phyloP scores from a whole-genome alignment of 2,113 vertebrate genomes.

The Melanocharis versteri region DNA sequence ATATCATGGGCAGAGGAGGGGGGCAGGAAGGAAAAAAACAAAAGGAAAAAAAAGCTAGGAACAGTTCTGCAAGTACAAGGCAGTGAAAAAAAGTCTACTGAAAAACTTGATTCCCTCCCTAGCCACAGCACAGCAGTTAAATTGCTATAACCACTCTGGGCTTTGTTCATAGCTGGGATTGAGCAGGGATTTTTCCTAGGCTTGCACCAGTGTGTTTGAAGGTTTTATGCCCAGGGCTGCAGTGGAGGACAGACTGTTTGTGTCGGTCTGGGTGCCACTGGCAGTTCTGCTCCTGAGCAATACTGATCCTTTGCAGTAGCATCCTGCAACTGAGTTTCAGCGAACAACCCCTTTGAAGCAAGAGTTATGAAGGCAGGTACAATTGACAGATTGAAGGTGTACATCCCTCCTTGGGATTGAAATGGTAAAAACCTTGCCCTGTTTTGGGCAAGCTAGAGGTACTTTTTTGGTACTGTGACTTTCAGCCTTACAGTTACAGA shows the following conservation, averaged over 20 bases:
- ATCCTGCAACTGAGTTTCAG: background rate
- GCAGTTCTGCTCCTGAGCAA: background rate
- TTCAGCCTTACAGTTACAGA: background rate
- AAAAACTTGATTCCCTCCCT: background rate
- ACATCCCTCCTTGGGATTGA: fast-evolving
- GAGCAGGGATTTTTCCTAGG: background rate
- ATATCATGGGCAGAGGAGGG: fast-evolving
- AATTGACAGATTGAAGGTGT: background rate
- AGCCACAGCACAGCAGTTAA: background rate
- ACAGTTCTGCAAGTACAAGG: background rate
- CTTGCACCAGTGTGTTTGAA: background rate
- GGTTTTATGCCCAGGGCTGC: background rate
- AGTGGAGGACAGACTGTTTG: background rate
- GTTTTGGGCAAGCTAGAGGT: background rate
- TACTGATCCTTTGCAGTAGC: background rate
- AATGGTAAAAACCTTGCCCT: background rate
- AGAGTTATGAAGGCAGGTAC: background rate
- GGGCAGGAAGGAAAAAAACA: fast-evolving
- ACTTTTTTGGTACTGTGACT: background rate
- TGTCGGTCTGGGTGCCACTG: background rate
- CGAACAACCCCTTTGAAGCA: background rate
- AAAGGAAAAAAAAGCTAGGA: too few relatives aligned
- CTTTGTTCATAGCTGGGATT: background rate
- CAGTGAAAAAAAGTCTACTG: background rate
- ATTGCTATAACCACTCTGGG: background rate